Evolutionary conservation across 2,888 invertebrate species (phyloP), one percentile per base, ranked within the genome.

Genomic region (Branchellion lobata): DNA sequence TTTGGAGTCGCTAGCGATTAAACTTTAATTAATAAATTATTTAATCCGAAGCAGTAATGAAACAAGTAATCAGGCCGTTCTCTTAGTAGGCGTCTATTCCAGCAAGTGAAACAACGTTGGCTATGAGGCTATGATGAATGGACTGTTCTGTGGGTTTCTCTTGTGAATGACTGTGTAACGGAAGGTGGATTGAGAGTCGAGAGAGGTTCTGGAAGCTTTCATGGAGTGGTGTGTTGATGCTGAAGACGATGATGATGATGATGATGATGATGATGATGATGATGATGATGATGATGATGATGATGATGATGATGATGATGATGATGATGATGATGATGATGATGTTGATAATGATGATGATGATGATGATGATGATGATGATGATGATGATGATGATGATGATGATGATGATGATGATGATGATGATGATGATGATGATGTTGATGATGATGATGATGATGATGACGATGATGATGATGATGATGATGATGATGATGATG

Each of bases 221-320:
- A n/a, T n/a, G n/a, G n/a, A n/a, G n/a, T n/a, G n/a, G n/a, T n/a
- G n/a, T 74, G 74, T 18, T 34, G 36, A 47, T 74, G 74, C 36
- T 74, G 51, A 74, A 18, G 74, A 74, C 40, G 74, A 74, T 24
- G 47, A 47, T 47, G 74, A 74, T 47, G 36, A 47, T 47, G 74
- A 47, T 74, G 74, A 74, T 47, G 74, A 74, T 74, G 74, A 74
- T 47, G 74, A 74, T 74, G 74, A 47, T 47, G 51, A 74, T 47
- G 74, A 47, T 47, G 47, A 47, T 47, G 47, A 47, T 47, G 47
- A 47, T 47, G 47, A 47, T 47, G 47, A 47, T 47, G 47, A 47
- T 47, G 47, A 47, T 47, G 47, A 47, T 47, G 47, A 18, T 47
- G 47, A 47, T 47, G 47, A 47, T 47, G 47, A 47, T 47, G 47